These are phyloP conservation scores for Onychostoma macrolepis DNA, from an alignment of 2,113 vertebrate genomes.

Conservation along the genomic window DNA sequence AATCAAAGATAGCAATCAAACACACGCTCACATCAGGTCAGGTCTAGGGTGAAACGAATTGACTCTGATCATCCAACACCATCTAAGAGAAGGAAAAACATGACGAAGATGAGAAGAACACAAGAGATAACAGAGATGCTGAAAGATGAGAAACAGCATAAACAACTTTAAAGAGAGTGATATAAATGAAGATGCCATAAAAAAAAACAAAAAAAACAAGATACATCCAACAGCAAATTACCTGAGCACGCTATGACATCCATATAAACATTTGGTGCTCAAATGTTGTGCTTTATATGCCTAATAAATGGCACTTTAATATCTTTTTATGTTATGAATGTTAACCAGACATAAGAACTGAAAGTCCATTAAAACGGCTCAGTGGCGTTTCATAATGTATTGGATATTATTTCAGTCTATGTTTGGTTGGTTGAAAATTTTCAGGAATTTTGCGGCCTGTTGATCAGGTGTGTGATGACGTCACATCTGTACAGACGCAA, in stretches of 20 bases:
- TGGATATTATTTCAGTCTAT: not conserved
- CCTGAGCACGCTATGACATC: not conserved
- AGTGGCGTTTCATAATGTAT: not conserved
- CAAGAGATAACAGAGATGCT: not conserved
- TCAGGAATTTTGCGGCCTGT: not conserved
- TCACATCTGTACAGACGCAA: not conserved
- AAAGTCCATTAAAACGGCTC: not conserved
- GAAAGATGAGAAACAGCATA: not conserved
- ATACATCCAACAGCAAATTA: not conserved
- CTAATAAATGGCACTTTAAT: not conserved
- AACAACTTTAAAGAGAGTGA: not conserved
- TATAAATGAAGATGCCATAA: too few species aligned
- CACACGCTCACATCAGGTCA: not conserved
- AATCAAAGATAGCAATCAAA: not conserved
- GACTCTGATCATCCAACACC: not conserved
- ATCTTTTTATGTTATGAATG: not conserved
- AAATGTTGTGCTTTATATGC: not conserved
- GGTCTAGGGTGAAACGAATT: not conserved
- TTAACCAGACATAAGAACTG: too few species aligned
- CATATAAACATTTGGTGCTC: not conserved
- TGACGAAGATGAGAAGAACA: not conserved
- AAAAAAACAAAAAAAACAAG: too few species aligned
- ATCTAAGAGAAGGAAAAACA: not conserved
- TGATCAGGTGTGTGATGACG: not conserved
- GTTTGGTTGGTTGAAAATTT: not conserved